These are phyloP conservation scores for Phycodurus eques DNA, from an alignment of 2,113 vertebrate species.

Conservation along the genomic window DNA sequence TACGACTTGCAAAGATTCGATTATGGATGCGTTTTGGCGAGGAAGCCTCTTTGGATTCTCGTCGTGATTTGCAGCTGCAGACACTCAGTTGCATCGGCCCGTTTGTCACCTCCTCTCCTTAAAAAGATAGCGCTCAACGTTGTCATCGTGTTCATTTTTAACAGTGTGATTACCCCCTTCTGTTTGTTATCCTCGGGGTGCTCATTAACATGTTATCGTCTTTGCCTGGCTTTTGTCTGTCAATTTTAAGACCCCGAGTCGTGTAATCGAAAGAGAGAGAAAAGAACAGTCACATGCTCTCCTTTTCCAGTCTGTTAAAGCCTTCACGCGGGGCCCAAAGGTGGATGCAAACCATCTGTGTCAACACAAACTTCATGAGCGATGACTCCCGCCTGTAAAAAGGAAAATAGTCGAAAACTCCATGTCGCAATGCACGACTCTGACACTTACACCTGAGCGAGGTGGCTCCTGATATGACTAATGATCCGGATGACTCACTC, in stretches of 20 bases:
- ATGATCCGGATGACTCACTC: constrained; percentile 56
- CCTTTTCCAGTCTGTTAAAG: constrained; percentile 20
- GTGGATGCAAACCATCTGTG: constrained; percentile 71
- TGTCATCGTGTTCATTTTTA: constrained; percentile 23
- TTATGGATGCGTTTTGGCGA: constrained; percentile 52
- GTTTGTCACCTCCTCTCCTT: constrained; percentile 33
- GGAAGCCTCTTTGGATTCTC: constrained; percentile 40
- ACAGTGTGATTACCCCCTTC: constrained; percentile 43
- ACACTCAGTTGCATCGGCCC: constrained; percentile 30
- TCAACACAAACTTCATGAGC: constrained; percentile 59
- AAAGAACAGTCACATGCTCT: constrained; percentile 40
- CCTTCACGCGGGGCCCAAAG: constrained; percentile 42
- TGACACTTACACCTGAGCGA: constrained; percentile 27
- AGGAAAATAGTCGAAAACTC: constrained; percentile 18
- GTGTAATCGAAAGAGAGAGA: constrained; percentile 25
- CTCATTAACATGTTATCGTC: constrained; percentile 64
- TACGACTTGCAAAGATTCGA: constrained; percentile 19
- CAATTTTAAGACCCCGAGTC: constrained; percentile 38
- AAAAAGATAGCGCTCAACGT: constrained; percentile 25
- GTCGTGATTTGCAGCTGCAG: constrained; percentile 46
- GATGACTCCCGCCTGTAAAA: constrained; percentile 61
- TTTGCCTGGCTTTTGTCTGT: constrained; percentile 36
- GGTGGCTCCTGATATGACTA: constrained; percentile 42
- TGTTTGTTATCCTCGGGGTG: constrained; percentile 58
- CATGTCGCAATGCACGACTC: too few relatives aligned